These are phyloP conservation scores for Leptinotarsa juncta DNA, from an alignment of 2,888 invertebrate species.

Conservation along the genomic window DNA sequence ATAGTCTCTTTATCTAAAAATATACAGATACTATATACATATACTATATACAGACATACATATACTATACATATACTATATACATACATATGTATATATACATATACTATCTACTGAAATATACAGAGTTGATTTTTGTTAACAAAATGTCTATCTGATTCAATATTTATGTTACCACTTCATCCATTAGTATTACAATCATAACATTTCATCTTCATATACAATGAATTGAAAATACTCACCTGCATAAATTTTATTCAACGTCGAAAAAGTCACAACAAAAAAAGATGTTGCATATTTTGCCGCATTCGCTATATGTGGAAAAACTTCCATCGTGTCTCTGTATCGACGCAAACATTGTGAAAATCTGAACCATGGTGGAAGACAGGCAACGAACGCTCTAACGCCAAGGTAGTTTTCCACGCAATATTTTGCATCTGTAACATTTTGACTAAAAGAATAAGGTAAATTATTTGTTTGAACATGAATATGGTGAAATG, in stretches of 20 bases:
- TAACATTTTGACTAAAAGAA: slow-evolving; percentile 9
- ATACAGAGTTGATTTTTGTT: too few species aligned
- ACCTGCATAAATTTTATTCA: slow-evolving; percentile 75
- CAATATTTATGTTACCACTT: too few species aligned
- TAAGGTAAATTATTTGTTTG: neutral
- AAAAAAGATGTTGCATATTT: slow-evolving; percentile 98
- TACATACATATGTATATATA: too few species aligned
- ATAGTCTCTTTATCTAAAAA: too few species aligned
- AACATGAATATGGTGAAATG: neutral
- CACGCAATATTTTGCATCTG: slow-evolving; percentile 75
- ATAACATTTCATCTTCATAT: neutral
- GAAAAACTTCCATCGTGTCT: slow-evolving; percentile 93
- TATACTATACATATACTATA: too few species aligned
- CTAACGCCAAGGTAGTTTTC: slow-evolving; percentile 81
- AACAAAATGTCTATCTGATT: too few species aligned
- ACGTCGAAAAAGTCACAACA: slow-evolving; percentile 86
- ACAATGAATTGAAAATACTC: slow-evolving; percentile 50
- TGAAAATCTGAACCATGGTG: slow-evolving; percentile 98
- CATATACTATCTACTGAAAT: too few species aligned
- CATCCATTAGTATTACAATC: too few species aligned
- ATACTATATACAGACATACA: too few species aligned
- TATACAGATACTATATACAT: too few species aligned
- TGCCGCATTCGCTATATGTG: slow-evolving; percentile 97
- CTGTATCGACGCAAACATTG: slow-evolving; percentile 96
- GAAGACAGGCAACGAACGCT: slow-evolving; percentile 89